These are phyloP conservation scores for Echinometra lucunter DNA, from an alignment of 53 echinoderm and acorn worm species.

Conservation along the genomic window DNA sequence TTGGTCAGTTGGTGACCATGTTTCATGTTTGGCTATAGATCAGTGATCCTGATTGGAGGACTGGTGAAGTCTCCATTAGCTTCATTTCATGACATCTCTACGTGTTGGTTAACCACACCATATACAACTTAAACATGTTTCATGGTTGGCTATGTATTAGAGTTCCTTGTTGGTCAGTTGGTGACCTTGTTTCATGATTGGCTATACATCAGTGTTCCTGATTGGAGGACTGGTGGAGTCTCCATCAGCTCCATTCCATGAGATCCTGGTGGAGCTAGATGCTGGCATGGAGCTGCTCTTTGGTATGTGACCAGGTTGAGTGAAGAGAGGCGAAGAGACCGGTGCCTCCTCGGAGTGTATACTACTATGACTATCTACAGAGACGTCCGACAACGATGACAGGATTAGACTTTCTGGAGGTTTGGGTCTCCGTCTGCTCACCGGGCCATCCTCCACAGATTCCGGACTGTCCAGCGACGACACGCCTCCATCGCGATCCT, in stretches of 20 bases:
- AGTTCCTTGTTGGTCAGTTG: neutral
- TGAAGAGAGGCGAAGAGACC: constrained; percentile 48
- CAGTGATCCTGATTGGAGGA: neutral
- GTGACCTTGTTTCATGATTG: neutral
- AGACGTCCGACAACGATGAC: constrained; percentile 90
- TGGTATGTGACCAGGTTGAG: constrained; percentile 59
- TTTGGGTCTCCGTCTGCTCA: constrained; percentile 69
- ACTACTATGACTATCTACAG: constrained; percentile 90
- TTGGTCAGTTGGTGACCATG: neutral
- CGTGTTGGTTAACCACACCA: neutral
- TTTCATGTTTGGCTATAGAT: neutral
- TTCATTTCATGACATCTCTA: neutral
- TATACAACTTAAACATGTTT: too few species aligned
- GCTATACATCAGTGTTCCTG: constrained; percentile 69
- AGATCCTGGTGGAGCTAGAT: constrained; percentile 47
- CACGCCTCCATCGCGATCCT: constrained; percentile 54
- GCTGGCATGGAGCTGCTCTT: constrained; percentile 67
- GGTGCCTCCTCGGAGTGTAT: constrained; percentile 78
- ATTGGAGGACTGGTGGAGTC: constrained; percentile 25
- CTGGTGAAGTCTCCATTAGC: neutral
- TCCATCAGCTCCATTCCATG: constrained; percentile 71
- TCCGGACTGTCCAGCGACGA: constrained; percentile 64
- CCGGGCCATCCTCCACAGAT: constrained; percentile 71
- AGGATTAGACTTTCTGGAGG: constrained; percentile 81
- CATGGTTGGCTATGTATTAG: neutral